Conservation (phyloP, 1,140 invertebrate species). For the Penaeus vannamei region DNA sequence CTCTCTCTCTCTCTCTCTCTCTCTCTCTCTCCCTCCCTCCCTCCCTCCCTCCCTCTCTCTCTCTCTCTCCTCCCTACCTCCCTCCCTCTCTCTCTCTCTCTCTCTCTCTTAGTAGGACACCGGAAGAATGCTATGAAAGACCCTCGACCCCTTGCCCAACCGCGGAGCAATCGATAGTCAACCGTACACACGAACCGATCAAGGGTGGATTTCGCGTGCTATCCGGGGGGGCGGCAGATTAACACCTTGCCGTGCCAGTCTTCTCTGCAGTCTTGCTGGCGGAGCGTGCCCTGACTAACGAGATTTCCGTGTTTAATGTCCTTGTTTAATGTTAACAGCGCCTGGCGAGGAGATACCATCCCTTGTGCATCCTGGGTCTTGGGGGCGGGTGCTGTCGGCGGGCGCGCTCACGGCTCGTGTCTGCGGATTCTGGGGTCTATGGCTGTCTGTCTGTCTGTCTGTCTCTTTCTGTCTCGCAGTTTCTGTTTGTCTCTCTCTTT, state of each 20-base stretch:
- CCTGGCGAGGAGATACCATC: slow-evolving; percentile 10
- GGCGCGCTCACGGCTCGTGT: no score
- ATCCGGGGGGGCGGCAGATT: not conserved
- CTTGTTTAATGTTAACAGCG: slow-evolving; percentile 49
- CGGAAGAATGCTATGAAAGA: no score
- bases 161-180: no score
- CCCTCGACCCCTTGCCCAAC: no score
- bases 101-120: no score
- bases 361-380: not conserved
- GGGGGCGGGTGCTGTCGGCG: no score
- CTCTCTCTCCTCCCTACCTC: not conserved
- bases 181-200: not conserved
- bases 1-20: no score
- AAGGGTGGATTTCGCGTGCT: not conserved
- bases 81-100: not conserved
- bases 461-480: no score
- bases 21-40: no score
- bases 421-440: no score
- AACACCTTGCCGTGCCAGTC: not conserved
- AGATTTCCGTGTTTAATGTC: slow-evolving; percentile 50
- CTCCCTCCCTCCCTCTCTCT: not conserved
- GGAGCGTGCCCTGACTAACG: slow-evolving; percentile 29
- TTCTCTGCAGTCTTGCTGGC: not conserved
- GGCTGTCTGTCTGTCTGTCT: no score
- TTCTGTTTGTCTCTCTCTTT: no score